A percentile compares a stretch with the other conserved stretches of the same genome.
Conservation (phyloP, 2,888 invertebrate species). For the Cryptocheilus praepositus region DNA sequence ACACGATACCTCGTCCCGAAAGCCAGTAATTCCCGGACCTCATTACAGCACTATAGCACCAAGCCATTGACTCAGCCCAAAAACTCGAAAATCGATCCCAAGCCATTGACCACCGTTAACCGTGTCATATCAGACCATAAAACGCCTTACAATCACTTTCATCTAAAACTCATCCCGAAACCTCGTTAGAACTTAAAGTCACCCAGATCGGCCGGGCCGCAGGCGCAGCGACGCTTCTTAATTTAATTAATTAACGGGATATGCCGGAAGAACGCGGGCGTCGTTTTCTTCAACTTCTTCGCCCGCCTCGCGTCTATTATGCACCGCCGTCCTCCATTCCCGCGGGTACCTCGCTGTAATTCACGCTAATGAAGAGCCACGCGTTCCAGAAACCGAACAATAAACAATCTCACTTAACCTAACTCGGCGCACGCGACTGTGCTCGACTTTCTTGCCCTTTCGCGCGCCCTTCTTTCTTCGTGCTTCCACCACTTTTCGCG, state of each 20-base stretch:
- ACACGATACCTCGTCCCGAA: too few species aligned
- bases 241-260: conserved; percentile 62
- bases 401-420: conserved; percentile 55
- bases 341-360: conserved; percentile 37
- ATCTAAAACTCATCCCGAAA: too few species aligned
- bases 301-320: conserved; percentile 24
- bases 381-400: conserved; percentile 48
- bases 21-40: too few species aligned
- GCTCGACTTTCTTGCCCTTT: conserved; percentile 3
- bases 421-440: conserved; percentile 37
- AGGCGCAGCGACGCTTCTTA: conserved; percentile 27
- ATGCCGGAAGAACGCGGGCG: conserved; percentile 24
- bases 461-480: not conserved
- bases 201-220: too few species aligned
- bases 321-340: conserved; percentile 10
- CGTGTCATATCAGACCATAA: too few species aligned
- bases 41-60: too few species aligned
- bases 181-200: too few species aligned
- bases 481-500: conserved; percentile 15
- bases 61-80: too few species aligned
- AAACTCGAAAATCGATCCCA: too few species aligned
- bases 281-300: conserved; percentile 39
- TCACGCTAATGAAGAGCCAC: conserved; percentile 53
- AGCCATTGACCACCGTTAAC: too few species aligned
- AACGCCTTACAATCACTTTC: too few species aligned